Evolutionary conservation across 2,888 invertebrate species (phyloP).

Genomic region (Mermis nigrescens): DNA sequence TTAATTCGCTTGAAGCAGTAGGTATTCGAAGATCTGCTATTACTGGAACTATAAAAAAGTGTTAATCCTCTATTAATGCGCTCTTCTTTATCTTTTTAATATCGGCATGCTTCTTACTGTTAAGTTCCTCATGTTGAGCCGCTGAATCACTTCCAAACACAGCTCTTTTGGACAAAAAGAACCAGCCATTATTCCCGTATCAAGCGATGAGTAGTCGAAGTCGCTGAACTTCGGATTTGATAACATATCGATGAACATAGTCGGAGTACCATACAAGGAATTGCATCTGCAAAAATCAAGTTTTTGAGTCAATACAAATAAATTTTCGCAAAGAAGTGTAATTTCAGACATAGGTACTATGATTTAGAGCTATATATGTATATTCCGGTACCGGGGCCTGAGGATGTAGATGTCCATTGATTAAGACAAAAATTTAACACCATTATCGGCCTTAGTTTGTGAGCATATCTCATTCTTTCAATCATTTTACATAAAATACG

Average conservation of each 20-base stretch:
- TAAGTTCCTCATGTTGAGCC: slow-evolving; percentile 36
- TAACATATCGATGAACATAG: slow-evolving; percentile 62
- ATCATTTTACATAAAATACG: too few relatives aligned
- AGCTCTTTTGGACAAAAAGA: slow-evolving; percentile 46
- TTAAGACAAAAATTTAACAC: too few relatives aligned
- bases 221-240: slow-evolving; percentile 30
- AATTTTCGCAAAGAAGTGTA: background rate
- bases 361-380: too few relatives aligned
- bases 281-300: slow-evolving; percentile 43
- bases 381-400: too few relatives aligned
- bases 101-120: slow-evolving; percentile 20
- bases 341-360: too few relatives aligned
- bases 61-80: background rate
- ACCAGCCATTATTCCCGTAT: slow-evolving; percentile 47
- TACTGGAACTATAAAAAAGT: background rate
- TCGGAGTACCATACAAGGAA: slow-evolving; percentile 56
- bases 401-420: too few relatives aligned
- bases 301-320: background rate
- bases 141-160: slow-evolving; percentile 34
- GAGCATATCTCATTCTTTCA: too few relatives aligned
- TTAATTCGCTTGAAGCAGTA: too few relatives aligned
- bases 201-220: slow-evolving; percentile 28
- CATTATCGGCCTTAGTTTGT: too few relatives aligned
- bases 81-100: too few relatives aligned
- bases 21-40: too few relatives aligned